Percentiles rank a stretch among this genome's conserved stretches.
Evolutionary conservation across 2,113 vertebrate genomes (phyloP).

Genomic region (Paradoxurus hermaphroditus): DNA sequence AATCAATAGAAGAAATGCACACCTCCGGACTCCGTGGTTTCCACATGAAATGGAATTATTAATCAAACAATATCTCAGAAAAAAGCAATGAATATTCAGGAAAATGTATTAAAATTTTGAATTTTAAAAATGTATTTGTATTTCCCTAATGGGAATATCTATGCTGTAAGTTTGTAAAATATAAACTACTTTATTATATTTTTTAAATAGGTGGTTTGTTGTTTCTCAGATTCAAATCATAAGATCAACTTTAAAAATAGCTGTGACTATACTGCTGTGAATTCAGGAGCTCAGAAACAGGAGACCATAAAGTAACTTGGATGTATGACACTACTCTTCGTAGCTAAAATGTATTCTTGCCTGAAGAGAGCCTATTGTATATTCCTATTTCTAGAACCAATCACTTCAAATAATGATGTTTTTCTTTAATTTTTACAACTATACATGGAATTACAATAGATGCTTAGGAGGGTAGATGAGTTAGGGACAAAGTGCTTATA

Average conservation of each 20-base stretch:
- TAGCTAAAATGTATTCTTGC: background rate
- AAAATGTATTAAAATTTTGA: background rate
- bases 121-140: background rate
- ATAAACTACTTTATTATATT: background rate
- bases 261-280: background rate
- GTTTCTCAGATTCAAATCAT: background rate
- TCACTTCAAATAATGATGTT: background rate
- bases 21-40: background rate
- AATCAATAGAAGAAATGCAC: background rate
- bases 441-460: background rate
- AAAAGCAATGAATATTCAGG: background rate
- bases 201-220: background rate
- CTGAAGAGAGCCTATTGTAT: background rate
- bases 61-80: background rate
- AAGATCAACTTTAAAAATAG: background rate
- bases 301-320: background rate
- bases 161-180: background rate
- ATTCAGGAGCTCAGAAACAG: background rate
- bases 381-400: background rate
- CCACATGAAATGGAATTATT: background rate
- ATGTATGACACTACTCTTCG: background rate
- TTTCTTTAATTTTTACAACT: background rate
- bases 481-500: background rate
- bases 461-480: background rate
- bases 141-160: background rate